Conservation (phyloP, 2,113 vertebrate genomes). For the Barbus barbus region DNA sequence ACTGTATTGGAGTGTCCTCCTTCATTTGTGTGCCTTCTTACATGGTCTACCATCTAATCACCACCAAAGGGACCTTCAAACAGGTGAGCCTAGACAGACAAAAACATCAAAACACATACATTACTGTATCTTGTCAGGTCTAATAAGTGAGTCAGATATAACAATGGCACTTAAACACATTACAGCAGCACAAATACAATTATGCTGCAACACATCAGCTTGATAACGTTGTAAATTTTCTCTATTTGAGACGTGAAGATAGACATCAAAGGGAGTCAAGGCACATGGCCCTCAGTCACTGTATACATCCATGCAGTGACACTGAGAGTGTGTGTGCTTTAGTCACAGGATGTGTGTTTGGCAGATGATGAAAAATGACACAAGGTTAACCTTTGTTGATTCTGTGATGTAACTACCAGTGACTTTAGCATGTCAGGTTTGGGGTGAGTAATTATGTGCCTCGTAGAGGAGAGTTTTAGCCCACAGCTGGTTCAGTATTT, state of each 20-base stretch:
- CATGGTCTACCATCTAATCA: slow-evolving; percentile 85
- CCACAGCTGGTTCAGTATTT: not conserved
- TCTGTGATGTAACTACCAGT: slow-evolving; percentile 1
- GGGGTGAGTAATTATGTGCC: not conserved
- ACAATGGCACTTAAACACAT: slow-evolving; percentile 15
- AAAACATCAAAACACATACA: slow-evolving; percentile 30
- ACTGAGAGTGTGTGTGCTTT: slow-evolving; percentile 43
- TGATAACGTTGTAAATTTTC: slow-evolving; percentile 34
- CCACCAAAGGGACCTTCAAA: slow-evolving; percentile 89
- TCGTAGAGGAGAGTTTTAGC: not conserved
- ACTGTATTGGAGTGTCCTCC: slow-evolving; percentile 93
- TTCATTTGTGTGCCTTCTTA: slow-evolving; percentile 92
- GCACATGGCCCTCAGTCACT: slow-evolving; percentile 49
- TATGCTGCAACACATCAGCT: not conserved
- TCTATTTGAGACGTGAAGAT: slow-evolving; percentile 47
- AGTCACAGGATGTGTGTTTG: slow-evolving; percentile 15
- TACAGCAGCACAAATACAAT: slow-evolving; percentile 27
- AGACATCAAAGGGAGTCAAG: slow-evolving; percentile 50
- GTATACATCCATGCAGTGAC: slow-evolving; percentile 54
- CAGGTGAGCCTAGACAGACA: slow-evolving; percentile 78
- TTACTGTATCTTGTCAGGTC: slow-evolving; percentile 25
- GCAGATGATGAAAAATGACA: slow-evolving; percentile 8
- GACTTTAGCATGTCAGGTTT: not conserved
- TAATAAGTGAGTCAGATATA: slow-evolving; percentile 34
- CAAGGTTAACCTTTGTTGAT: slow-evolving; percentile 28